Conservation (phyloP, 2,888 invertebrate genomes). For the Ormyrus labotus region DNA sequence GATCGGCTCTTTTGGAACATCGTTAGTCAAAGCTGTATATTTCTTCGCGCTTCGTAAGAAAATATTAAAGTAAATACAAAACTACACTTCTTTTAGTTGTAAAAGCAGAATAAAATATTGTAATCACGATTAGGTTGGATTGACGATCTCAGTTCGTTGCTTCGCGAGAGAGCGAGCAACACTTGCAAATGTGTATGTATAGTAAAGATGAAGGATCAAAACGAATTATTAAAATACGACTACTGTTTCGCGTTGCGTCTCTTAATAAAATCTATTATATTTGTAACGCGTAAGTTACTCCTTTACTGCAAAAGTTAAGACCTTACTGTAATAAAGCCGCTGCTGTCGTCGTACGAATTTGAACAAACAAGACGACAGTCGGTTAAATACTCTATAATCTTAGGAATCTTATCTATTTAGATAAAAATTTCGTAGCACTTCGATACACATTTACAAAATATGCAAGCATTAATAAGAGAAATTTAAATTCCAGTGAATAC, state of each 20-base stretch:
- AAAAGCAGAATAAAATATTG: slow-evolving; percentile 40
- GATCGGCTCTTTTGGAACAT: slow-evolving; percentile 53
- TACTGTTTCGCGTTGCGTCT: slow-evolving; percentile 53
- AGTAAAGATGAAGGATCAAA: slow-evolving; percentile 50
- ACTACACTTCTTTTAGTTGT: slow-evolving; percentile 53
- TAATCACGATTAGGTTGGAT: slow-evolving; percentile 48
- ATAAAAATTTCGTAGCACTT: slow-evolving; percentile 55
- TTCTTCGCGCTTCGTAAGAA: slow-evolving; percentile 58
- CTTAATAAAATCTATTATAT: slow-evolving; percentile 48
- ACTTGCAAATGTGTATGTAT: slow-evolving; percentile 30
- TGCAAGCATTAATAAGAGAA: slow-evolving; percentile 43
- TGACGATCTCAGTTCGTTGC: slow-evolving; percentile 45
- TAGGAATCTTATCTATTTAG: slow-evolving; percentile 54
- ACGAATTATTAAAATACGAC: slow-evolving; percentile 55
- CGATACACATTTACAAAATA: slow-evolving; percentile 53
- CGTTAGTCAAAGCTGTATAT: slow-evolving; percentile 60
- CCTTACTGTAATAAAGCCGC: slow-evolving; percentile 50
- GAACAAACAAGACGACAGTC: slow-evolving; percentile 33
- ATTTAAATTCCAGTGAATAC: slow-evolving; percentile 36
- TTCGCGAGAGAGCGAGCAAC: slow-evolving; percentile 32
- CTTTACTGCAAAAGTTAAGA: slow-evolving; percentile 42
- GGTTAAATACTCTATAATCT: slow-evolving; percentile 53
- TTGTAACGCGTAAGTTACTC: slow-evolving; percentile 52
- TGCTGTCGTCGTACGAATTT: slow-evolving; percentile 45
- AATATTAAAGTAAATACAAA: slow-evolving; percentile 49